A percentile compares a stretch with the other conserved stretches of the same genome.
phyloP scores from a whole-genome alignment of 2,113 vertebrate genomes.

The Phylloscopus whistleri region DNA sequence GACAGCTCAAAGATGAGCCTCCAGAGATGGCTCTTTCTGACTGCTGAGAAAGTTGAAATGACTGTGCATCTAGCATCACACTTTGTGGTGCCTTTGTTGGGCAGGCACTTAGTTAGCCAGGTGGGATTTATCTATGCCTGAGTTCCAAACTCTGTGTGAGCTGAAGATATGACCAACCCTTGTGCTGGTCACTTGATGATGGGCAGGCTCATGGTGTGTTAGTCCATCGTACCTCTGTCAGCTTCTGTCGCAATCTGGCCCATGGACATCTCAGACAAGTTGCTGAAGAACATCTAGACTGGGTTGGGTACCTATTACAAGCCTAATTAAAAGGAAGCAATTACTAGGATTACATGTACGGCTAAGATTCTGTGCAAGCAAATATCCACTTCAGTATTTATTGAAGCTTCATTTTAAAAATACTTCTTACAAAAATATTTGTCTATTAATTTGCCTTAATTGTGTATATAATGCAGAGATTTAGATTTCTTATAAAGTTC shows the following conservation, averaged over 20 bases:
- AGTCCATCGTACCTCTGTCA: neutral
- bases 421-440: neutral
- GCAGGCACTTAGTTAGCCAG: neutral
- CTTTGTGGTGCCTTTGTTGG: neutral
- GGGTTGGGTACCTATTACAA: conserved; percentile 52
- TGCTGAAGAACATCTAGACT: conserved; percentile 38
- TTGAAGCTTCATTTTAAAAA: neutral
- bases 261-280: conserved; percentile 7
- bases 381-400: neutral
- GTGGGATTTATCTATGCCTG: neutral
- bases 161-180: neutral
- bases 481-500: neutral
- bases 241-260: conserved; percentile 29
- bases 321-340: conserved; percentile 51
- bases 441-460: neutral
- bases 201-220: neutral
- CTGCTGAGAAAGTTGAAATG: neutral
- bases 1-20: neutral
- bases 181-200: neutral
- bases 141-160: neutral
- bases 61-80: neutral
- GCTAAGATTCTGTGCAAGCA: neutral
- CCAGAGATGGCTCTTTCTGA: neutral
- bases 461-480: neutral
- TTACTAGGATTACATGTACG: conserved; percentile 11